Conservation (phyloP, 1,140 invertebrate genomes). For the Diabrotica virgifera region DNA sequence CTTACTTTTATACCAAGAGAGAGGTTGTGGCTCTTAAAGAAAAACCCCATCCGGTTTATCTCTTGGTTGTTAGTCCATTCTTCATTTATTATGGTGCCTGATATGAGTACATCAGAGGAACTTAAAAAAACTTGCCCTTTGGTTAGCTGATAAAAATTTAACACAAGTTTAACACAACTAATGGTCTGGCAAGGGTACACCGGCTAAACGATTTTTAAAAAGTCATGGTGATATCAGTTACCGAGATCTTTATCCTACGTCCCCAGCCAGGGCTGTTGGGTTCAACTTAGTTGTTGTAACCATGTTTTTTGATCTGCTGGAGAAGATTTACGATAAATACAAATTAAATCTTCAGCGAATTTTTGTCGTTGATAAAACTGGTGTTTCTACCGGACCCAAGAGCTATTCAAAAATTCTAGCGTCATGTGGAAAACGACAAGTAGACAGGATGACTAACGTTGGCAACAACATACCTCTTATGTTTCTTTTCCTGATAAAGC, state of each 20-base stretch:
- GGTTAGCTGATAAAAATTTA: constrained; percentile 37
- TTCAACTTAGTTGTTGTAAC: constrained; percentile 36
- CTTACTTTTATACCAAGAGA: no score
- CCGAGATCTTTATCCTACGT: constrained; percentile 39
- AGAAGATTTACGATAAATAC: constrained; percentile 6
- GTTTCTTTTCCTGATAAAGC: constrained; percentile 35
- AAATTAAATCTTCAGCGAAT: constrained; percentile 18
- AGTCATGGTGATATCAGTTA: constrained; percentile 39
- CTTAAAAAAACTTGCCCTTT: constrained; percentile 26
- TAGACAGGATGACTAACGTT: constrained; percentile 24
- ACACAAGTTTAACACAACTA: constrained; percentile 19
- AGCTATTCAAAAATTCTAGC: constrained; percentile 10
- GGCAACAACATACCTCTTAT: constrained; percentile 27
- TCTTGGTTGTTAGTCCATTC: no score
- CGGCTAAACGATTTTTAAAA: constrained; percentile 38
- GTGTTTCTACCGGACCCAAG: no score
- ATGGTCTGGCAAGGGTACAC: constrained; percentile 17
- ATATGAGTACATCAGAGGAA: constrained; percentile 25
- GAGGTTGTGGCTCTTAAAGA: no score
- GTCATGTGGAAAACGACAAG: constrained; percentile 14
- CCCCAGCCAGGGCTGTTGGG: constrained; percentile 34
- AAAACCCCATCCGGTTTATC: no score
- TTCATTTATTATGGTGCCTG: no score
- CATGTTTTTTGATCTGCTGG: constrained; percentile 28
- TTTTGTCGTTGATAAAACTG: constrained; percentile 22